Evolutionary conservation across 2,888 invertebrate genomes (phyloP), one percentile per base, ranked within the genome.

Genomic region (Caenorhabditis zanzibari): DNA sequence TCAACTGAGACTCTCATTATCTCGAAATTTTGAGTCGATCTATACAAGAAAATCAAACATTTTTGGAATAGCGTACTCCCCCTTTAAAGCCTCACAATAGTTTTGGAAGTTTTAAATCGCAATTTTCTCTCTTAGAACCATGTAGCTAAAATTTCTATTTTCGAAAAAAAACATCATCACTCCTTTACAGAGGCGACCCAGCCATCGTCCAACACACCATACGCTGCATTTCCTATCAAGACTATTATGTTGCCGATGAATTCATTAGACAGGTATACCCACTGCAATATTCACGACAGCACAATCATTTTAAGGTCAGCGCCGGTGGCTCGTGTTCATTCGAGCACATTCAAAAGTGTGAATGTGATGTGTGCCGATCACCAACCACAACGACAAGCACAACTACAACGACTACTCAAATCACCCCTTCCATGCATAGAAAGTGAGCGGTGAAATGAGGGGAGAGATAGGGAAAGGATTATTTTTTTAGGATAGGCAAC

Each of bases 171-270:
- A 1, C 12, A 38, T 28, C 16, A 44, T 22, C 47, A n/a, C n/a
- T n/a, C 19, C 0, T 22, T 71, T 80, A 52, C 28, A 83, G 84
- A 10, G 77, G 77, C 2, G 81, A 81, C 35, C 77, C 68, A n/a
- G 74, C 81, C 0, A 72, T 86, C 5, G 59, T 86, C 26, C 77
- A 86, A 22, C 87, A 86, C 47, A 79, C 85, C 12, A 71, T 84
- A 14, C 75, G 87, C 52, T 87, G 87, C 38, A 68, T 86, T 1
- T 86, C 85, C n/a, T 88, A 88, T 44, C 77, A 84, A 28, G 86
- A 88, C 58, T 85, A 85, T 69, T 86, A 85, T 32, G 75, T 88
- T 12, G 52, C 73, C 9, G 85, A 88, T 61, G 77, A 63, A 1
- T 69, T 71, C 0, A 86, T 86, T 9, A 49, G 44, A 59, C 38